phyloP scores from a whole-genome alignment of 2,797 vertebrate species.

The Meda fulgida region DNA sequence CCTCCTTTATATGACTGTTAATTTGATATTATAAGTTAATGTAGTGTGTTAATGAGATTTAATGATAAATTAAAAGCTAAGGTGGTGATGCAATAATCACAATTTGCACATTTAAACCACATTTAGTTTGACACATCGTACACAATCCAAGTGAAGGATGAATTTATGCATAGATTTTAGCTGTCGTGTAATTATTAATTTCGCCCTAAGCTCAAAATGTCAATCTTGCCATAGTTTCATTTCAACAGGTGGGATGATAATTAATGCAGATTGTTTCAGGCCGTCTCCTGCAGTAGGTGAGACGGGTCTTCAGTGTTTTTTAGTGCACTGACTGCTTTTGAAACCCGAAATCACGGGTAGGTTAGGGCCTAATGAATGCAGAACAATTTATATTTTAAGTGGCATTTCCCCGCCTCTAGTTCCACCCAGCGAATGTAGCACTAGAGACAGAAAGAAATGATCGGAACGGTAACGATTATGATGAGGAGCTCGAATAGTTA shows the following conservation, averaged over 20 bases:
- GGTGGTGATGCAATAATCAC: constrained; percentile 61
- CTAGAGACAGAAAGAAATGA: constrained; percentile 17
- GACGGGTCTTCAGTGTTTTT: constrained; percentile 4
- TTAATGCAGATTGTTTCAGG: constrained; percentile 4
- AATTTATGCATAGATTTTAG: constrained; percentile 42
- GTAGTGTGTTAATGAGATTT: constrained; percentile 52
- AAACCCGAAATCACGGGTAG: not conserved
- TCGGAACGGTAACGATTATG: not conserved
- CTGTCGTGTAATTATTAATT: constrained; percentile 48
- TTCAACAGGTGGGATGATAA: constrained; percentile 31
- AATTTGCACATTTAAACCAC: constrained; percentile 62
- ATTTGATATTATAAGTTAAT: constrained; percentile 61
- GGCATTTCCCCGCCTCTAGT: constrained; percentile 30
- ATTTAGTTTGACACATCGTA: constrained; percentile 38
- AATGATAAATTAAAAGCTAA: constrained; percentile 51
- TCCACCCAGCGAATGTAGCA: constrained; percentile 55
- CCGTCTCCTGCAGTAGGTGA: not conserved
- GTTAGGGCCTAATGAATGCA: not conserved
- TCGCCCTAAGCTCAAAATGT: constrained; percentile 43
- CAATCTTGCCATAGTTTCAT: constrained; percentile 47
- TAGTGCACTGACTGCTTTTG: constrained; percentile 6
- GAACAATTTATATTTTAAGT: constrained; percentile 5
- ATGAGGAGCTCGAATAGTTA: constrained; percentile 25
- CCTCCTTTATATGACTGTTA: constrained; percentile 69
- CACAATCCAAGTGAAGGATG: constrained; percentile 48